phyloP scores from a whole-genome alignment of 2,113 vertebrate species.

The Oreochromis spilurus region DNA sequence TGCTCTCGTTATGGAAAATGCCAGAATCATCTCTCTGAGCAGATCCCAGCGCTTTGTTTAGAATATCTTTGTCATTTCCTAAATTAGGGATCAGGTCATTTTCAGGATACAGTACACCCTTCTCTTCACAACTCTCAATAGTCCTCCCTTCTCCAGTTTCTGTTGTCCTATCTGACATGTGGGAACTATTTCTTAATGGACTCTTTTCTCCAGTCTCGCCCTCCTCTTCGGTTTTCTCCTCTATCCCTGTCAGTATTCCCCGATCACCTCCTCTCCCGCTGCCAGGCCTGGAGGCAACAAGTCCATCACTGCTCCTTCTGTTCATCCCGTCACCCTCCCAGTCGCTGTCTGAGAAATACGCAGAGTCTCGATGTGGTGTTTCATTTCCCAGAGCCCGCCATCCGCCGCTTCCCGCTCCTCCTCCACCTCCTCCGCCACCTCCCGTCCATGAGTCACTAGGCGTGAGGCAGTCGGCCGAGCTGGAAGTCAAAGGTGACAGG shows the following conservation, averaged over 20 bases:
- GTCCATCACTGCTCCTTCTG: conserved; percentile 64
- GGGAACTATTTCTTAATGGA: conserved; percentile 7
- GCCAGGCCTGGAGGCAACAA: conserved; percentile 48
- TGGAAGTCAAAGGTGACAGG: conserved; percentile 73
- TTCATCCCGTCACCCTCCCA: conserved; percentile 72
- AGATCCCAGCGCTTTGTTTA: conserved; percentile 26
- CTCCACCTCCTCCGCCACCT: conserved; percentile 69
- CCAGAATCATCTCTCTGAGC: conserved; percentile 51
- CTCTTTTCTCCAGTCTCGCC: conserved; percentile 39
- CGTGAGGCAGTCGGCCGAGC: conserved; percentile 74
- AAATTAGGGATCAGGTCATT: neutral
- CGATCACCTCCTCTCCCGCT: conserved; percentile 61
- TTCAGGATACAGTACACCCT: neutral
- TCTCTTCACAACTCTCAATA: conserved; percentile 7
- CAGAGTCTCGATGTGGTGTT: conserved; percentile 80
- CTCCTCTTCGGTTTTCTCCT: conserved; percentile 75
- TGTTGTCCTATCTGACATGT: neutral
- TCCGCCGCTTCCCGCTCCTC: conserved; percentile 63
- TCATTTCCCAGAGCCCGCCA: conserved; percentile 77
- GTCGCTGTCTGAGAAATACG: conserved; percentile 83
- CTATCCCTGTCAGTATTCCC: conserved; percentile 71
- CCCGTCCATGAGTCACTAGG: conserved; percentile 73
- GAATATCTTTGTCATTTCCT: conserved; percentile 1
- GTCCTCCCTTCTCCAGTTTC: neutral
- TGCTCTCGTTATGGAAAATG: conserved; percentile 43